Evolutionary conservation across 2,797 vertebrate genomes (phyloP).

Genomic region (Chaetophractus vellerosus): DNA sequence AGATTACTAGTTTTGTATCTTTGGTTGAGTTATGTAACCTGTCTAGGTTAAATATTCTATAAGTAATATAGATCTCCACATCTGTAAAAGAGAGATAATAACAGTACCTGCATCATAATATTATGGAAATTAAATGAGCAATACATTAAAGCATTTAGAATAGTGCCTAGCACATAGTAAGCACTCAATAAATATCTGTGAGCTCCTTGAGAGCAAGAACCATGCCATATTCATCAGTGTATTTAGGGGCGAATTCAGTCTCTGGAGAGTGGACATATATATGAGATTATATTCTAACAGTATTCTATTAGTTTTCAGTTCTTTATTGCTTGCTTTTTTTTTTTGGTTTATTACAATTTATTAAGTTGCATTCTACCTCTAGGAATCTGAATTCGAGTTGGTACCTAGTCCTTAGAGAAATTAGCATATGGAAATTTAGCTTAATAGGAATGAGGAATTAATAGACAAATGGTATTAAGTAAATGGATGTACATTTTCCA

Average conservation of each 20-base stretch:
- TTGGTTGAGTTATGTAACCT: conserved; percentile 1
- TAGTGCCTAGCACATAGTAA: not conserved
- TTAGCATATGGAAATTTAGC: conserved; percentile 45
- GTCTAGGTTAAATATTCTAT: conserved; percentile 52
- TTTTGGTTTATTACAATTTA: conserved; percentile 45
- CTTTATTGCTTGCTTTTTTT: conserved; percentile 57
- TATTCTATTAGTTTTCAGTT: not conserved
- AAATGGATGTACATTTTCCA: conserved; percentile 28
- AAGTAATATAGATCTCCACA: not conserved
- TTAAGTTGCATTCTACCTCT: conserved; percentile 39
- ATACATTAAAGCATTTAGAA: not conserved
- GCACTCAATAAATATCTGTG: not conserved
- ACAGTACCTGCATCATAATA: conserved; percentile 49
- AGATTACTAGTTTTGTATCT: conserved; percentile 47
- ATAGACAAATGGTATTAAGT: not conserved
- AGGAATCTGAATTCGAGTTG: conserved; percentile 48
- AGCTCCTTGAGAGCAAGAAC: conserved; percentile 4
- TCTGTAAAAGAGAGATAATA: not conserved
- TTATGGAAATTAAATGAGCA: not conserved
- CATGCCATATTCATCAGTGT: not conserved
- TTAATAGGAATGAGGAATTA: not conserved
- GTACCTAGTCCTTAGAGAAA: conserved; percentile 21
- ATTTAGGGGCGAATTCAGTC: not conserved
- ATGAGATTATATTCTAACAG: conserved; percentile 17
- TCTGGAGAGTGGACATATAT: not conserved